Conservation (phyloP, 2,797 vertebrate species). For the Bradypus variegatus region DNA sequence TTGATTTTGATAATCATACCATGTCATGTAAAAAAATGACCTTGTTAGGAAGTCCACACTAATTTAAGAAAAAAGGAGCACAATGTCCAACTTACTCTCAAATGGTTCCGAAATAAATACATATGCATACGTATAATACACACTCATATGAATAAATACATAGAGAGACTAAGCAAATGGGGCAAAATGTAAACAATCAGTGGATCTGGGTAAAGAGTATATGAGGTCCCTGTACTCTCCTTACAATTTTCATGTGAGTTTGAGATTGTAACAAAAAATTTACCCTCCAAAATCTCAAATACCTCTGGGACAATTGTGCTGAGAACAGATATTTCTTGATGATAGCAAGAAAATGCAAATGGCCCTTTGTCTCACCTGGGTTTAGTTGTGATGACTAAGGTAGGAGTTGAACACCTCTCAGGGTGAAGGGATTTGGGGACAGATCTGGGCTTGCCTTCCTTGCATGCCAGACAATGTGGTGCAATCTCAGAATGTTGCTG, state of each 20-base stretch:
- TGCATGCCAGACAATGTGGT: not conserved
- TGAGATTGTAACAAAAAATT: conserved; percentile 23
- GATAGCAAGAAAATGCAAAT: conserved; percentile 1
- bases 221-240: not conserved
- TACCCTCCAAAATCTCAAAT: not conserved
- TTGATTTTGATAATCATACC: not conserved
- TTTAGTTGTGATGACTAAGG: not conserved
- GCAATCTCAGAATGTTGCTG: not conserved
- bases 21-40: not conserved
- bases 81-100: not conserved
- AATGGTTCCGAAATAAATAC: not conserved
- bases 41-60: not conserved
- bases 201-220: not conserved
- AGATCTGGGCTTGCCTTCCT: not conserved
- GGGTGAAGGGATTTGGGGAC: not conserved
- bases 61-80: not conserved
- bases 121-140: not conserved
- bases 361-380: not conserved
- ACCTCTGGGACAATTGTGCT: not conserved
- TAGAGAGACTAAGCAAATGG: not conserved
- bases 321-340: not conserved
- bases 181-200: not conserved
- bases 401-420: not conserved
- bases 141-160: not conserved
- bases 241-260: not conserved